phyloP scores from a whole-genome alignment of 1,140 invertebrate species.

The Mylabris phalerata region DNA sequence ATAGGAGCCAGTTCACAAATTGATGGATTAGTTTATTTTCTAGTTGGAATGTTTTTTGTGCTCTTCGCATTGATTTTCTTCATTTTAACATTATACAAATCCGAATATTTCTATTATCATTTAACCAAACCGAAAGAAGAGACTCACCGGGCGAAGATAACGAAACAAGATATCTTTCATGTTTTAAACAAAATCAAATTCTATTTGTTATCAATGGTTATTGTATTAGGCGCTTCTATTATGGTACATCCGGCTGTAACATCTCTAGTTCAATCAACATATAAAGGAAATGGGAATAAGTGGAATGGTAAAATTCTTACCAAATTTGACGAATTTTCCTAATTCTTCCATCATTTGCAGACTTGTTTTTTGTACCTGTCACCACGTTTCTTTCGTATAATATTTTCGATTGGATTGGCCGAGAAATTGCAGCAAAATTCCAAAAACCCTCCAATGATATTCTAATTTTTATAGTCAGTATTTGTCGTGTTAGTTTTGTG shows the following conservation, averaged over 20 bases:
- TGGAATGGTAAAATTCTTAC: slow-evolving; percentile 7
- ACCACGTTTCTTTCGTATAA: slow-evolving; percentile 3
- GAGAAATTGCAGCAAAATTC: neutral
- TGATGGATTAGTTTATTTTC: slow-evolving; percentile 4
- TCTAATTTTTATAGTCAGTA: neutral
- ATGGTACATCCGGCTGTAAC: slow-evolving; percentile 13
- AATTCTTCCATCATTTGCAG: slow-evolving; percentile 2
- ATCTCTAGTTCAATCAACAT: slow-evolving; percentile 1
- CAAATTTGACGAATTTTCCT: neutral
- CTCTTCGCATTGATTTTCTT: slow-evolving; percentile 3
- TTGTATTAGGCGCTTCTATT: neutral
- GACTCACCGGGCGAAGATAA: neutral
- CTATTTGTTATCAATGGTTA: slow-evolving; percentile 1
- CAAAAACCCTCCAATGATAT: neutral
- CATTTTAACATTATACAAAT: neutral
- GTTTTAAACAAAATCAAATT: slow-evolving; percentile 1
- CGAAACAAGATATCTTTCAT: neutral
- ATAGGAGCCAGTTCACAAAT: neutral
- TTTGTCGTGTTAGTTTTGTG: neutral
- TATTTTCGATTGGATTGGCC: slow-evolving; percentile 7
- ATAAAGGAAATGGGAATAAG: slow-evolving; percentile 4
- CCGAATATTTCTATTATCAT: slow-evolving; percentile 2
- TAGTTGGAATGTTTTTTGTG: slow-evolving; percentile 2
- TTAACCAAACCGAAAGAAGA: neutral
- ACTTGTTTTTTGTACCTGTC: slow-evolving; percentile 6